phyloP scores from a whole-genome alignment of 53 echinoderm and acorn worm species.

The Crossaster papposus region DNA sequence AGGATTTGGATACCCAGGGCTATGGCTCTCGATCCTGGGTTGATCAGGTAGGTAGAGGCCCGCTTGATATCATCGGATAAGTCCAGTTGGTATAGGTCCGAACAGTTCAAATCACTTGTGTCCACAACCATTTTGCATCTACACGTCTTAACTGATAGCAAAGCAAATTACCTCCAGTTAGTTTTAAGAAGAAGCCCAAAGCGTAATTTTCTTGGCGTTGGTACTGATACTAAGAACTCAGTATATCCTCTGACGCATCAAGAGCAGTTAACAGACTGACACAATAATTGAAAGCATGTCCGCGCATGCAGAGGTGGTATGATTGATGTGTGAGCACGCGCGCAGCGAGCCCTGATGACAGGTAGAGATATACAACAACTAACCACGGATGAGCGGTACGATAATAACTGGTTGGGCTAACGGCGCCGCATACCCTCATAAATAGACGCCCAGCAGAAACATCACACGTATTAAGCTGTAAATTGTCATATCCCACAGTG shows the following conservation, averaged over 20 bases:
- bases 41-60: conserved; percentile 4
- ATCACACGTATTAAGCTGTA: background rate
- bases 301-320: background rate
- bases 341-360: too few relatives aligned
- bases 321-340: background rate
- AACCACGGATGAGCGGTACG: too few relatives aligned
- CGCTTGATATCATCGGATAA: conserved; percentile 17
- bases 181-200: too few relatives aligned
- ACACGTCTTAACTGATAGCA: background rate
- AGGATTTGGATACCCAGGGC: conserved; percentile 1
- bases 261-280: background rate
- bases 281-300: background rate
- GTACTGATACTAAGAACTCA: too few relatives aligned
- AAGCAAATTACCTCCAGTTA: background rate
- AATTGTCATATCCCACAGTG: too few relatives aligned
- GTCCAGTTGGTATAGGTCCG: conserved; percentile 12
- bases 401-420: too few relatives aligned
- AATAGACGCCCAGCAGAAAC: background rate
- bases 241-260: background rate
- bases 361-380: too few relatives aligned
- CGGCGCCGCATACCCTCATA: too few relatives aligned
- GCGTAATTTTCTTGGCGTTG: too few relatives aligned
- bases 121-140: background rate
- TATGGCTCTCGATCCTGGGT: conserved; percentile 3
- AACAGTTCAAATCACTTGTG: conserved; percentile 7